Base-by-base conservation (phyloP, 2,888 invertebrate genomes). In the Lasius fuliginosus region DNA sequence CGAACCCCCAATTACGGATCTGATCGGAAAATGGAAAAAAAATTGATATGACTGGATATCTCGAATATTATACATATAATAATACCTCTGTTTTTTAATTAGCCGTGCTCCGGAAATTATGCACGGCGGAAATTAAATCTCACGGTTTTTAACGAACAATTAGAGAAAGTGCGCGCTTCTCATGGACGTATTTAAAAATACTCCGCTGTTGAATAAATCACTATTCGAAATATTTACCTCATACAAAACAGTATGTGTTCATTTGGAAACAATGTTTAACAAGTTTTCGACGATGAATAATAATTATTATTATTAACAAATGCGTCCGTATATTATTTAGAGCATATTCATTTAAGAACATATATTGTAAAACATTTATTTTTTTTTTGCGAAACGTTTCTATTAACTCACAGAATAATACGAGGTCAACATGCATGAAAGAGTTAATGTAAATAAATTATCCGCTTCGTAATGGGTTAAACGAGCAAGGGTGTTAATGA, bases 381-480 rank as follows among this genome's bases (percentile, higher is more conserved):
- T 27, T 18, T 27, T 18, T 71, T 62, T 42, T 12, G n/a, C 30
- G 8, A 42, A 30, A 74, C n/a, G 18, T 62, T 42, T 60, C 58
- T 33, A 30, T 62, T 46, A 75, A 15, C 0, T 62, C 8, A 30
- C 11, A 33, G 12, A 62, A 74, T 74, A 42, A 23, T 46, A 46
- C 5, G 15, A 46, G 33, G n/a, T 30, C 15, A 64, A 62, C 62
- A 8, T 62, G 46, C 42, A 64, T 75, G 5, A 75, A 75, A 46
- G 42, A 62, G 40, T 74, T 46, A 46, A 62, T 62, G 46, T 75
- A 75, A 75, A 75, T 75, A 62, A 62, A 62, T 75, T 62, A 62
- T 75, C 62, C n/a, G 23, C 64, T 46, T 33, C 11, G 62, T 64
- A 46, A n/a, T 11, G 9, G 46, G n/a, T 64, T 64, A 75, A 75